A percentile compares a stretch with the other conserved stretches of the same genome.
Evolutionary conservation across 2,113 vertebrate genomes (phyloP).

Genomic region (Solenodon paradoxus): DNA sequence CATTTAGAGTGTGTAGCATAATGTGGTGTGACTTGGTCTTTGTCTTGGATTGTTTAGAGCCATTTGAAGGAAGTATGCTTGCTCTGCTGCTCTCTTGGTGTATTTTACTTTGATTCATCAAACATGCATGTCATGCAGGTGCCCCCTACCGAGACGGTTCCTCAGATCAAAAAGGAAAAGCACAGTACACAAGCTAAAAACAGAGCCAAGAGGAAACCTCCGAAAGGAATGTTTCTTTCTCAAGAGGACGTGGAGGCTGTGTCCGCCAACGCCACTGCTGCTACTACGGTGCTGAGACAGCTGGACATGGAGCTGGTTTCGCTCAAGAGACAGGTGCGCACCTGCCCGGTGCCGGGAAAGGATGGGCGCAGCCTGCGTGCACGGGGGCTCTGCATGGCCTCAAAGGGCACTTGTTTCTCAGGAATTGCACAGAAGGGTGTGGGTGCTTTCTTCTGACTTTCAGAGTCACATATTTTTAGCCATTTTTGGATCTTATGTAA

Average conservation of each 20-base stretch:
- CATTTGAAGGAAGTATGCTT: neutral
- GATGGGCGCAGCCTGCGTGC: too few species aligned
- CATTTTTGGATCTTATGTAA: neutral
- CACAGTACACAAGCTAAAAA: conserved; percentile 90
- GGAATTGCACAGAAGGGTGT: too few species aligned
- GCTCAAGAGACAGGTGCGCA: conserved; percentile 95
- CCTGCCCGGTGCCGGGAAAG: too few species aligned
- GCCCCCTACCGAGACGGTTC: conserved; percentile 81
- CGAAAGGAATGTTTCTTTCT: conserved; percentile 96
- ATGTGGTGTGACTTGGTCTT: accelerated
- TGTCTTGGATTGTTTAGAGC: neutral
- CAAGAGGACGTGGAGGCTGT: conserved; percentile 93
- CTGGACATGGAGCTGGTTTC: conserved; percentile 95
- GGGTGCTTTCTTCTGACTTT: too few species aligned
- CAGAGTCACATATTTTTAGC: neutral
- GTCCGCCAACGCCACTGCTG: conserved; percentile 89
- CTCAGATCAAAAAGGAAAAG: conserved; percentile 90
- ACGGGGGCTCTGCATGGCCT: too few species aligned
- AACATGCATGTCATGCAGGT: conserved; percentile 77
- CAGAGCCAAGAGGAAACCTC: conserved; percentile 94
- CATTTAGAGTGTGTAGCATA: neutral
- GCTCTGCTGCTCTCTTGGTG: too few species aligned
- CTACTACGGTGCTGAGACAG: conserved; percentile 91
- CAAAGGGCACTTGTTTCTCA: neutral
- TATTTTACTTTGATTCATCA: conserved; percentile 31